Conservation (phyloP, 2,888 invertebrate species). For the Drosophila stalkeri region DNA sequence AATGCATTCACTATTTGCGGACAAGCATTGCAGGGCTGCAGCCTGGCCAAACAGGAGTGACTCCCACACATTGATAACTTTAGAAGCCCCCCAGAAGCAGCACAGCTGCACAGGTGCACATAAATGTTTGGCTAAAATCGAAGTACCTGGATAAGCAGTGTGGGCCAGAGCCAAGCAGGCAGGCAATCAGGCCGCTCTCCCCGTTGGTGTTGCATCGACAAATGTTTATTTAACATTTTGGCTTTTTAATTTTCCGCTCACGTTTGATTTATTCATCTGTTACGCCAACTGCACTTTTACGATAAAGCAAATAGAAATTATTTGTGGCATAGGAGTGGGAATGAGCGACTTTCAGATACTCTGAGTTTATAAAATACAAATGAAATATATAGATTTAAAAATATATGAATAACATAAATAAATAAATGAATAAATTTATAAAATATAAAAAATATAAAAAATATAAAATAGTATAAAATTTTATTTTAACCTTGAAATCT, state of each 20-base stretch:
- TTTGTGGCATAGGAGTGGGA: not conserved
- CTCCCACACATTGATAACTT: constrained; percentile 16
- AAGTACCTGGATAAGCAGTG: not conserved
- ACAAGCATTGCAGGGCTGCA: not conserved
- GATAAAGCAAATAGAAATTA: constrained; percentile 1
- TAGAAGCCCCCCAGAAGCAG: not conserved
- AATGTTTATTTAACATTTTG: constrained; percentile 68
- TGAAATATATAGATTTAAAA: too few relatives aligned
- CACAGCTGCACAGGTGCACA: constrained; percentile 4
- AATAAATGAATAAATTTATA: too few relatives aligned
- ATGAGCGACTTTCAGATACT: not conserved
- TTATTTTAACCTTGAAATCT: too few relatives aligned
- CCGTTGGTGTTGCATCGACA: constrained; percentile 35
- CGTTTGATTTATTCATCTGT: constrained; percentile 46
- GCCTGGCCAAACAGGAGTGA: not conserved
- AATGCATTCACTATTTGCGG: constrained; percentile 21
- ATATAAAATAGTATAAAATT: too few relatives aligned
- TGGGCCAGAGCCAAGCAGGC: constrained; percentile 18
- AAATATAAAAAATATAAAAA: too few relatives aligned
- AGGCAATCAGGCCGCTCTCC: not conserved
- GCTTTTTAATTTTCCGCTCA: constrained; percentile 56
- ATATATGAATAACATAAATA: too few relatives aligned
- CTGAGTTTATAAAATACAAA: not conserved
- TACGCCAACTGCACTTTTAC: constrained; percentile 45
- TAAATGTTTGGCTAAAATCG: constrained; percentile 21